phyloP scores from a whole-genome alignment of 2,888 invertebrate genomes.

The Andrena trimmerana region DNA sequence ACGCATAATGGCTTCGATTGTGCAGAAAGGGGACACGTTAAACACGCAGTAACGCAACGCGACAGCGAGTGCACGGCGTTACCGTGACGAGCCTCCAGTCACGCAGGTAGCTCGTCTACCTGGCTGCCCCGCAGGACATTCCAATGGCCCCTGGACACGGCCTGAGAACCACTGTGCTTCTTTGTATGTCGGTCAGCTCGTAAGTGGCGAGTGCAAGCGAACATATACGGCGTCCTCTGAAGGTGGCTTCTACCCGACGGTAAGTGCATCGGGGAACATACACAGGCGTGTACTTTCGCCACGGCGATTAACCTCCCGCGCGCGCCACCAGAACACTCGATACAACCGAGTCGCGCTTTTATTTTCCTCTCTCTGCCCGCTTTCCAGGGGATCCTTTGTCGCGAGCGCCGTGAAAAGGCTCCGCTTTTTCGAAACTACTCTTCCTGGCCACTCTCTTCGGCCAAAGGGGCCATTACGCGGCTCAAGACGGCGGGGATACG shows the following conservation, averaged over 20 bases:
- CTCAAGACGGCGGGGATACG: slow-evolving; percentile 15
- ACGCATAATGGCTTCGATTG: slow-evolving; percentile 37
- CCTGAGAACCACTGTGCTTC: slow-evolving; percentile 52
- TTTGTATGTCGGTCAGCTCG: slow-evolving; percentile 65
- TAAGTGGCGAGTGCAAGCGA: slow-evolving; percentile 53
- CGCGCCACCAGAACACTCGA: slow-evolving; percentile 11
- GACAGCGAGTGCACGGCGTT: slow-evolving; percentile 20
- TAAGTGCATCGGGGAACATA: slow-evolving; percentile 44
- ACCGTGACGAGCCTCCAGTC: slow-evolving; percentile 46
- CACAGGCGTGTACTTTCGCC: slow-evolving; percentile 43
- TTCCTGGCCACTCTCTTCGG: not conserved
- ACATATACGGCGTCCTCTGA: slow-evolving; percentile 31
- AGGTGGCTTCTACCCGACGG: slow-evolving; percentile 37
- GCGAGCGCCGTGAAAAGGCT: slow-evolving; percentile 20
- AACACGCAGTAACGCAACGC: slow-evolving; percentile 28
- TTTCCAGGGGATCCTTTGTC: slow-evolving; percentile 7
- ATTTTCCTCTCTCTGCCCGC: not conserved
- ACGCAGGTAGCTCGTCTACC: slow-evolving; percentile 26
- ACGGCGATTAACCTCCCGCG: slow-evolving; percentile 49
- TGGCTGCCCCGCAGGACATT: slow-evolving; percentile 10
- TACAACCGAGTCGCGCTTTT: slow-evolving; percentile 30
- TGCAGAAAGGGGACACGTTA: not conserved
- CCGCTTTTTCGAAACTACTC: not conserved
- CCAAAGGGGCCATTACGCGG: slow-evolving; percentile 13
- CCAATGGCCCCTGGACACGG: not conserved